These are phyloP conservation scores for Hydropsyche tenuis DNA, from an alignment of 1,140 invertebrate species.

Conservation along the genomic window DNA sequence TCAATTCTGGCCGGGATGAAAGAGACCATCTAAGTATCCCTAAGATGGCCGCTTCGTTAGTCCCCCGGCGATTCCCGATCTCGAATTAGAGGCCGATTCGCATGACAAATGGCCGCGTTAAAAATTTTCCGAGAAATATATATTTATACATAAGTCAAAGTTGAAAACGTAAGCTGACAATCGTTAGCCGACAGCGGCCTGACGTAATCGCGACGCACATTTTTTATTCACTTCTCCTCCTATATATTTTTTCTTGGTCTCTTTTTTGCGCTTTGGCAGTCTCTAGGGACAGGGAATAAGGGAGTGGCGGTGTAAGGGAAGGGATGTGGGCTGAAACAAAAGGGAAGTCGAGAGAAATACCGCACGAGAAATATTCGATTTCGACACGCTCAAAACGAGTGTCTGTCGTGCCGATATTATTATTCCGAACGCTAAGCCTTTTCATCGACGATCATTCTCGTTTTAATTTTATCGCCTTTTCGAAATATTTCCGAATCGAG, in stretches of 20 bases:
- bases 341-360: background rate
- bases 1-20: too few relatives aligned
- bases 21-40: too few relatives aligned
- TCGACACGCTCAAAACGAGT: background rate
- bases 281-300: background rate
- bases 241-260: too few relatives aligned
- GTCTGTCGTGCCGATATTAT: conserved; percentile 1
- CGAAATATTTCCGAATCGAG: too few relatives aligned
- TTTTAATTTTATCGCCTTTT: background rate
- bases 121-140: too few relatives aligned
- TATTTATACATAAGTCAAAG: conserved; percentile 18
- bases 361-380: background rate
- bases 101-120: too few relatives aligned
- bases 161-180: conserved; percentile 25
- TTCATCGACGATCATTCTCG: conserved; percentile 1
- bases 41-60: too few relatives aligned
- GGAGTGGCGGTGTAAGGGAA: background rate
- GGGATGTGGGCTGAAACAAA: background rate
- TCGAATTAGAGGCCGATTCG: too few relatives aligned
- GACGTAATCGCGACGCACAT: conserved; percentile 23
- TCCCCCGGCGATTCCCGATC: too few relatives aligned
- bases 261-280: too few relatives aligned
- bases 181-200: conserved; percentile 25
- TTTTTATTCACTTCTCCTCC: background rate
- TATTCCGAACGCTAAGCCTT: conserved; percentile 7